Base-by-base conservation (phyloP, 2,888 invertebrate species). In the Ferrisia virgata region DNA sequence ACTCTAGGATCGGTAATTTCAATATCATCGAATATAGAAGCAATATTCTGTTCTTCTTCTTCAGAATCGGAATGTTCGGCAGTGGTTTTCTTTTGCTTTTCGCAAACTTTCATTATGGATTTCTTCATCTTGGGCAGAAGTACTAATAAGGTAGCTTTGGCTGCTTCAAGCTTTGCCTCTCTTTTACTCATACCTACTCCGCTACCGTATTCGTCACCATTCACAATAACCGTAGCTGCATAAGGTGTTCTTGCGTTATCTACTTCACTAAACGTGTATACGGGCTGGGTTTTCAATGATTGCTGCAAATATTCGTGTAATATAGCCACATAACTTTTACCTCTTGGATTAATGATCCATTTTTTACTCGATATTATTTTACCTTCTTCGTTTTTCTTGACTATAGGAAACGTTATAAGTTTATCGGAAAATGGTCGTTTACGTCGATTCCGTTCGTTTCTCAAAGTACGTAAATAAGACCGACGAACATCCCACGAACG, bases 221-320 rank as follows among this genome's bases (percentile, higher is more conserved):
- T 95, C 87, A 98, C 97, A 86, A 93, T 93, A 83, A 98, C 96
- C 2, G 96, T 96, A 13, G 98, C 98, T 84, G 96, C 94, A 90
- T 97, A 98, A 0, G 98, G 98, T 0, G 94, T 95, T 5, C 95
- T 93, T 1, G 97, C 95, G 90, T 97, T 97, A 89, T 96, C 96
- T 79, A 97, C 90, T 89, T 98, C 97, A 87, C 94, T 94, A 89
- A 97, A 98, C 88, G 94, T 93, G 89, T 98, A 98, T 0, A 94
- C 93, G 0, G 98, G 98, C 87, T 97, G 97, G 86, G 96, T 95
- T 89, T 96, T 95, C 85, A 98, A 90, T 3, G 97, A 97, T 88
- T 98, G 95, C 86, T 98, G 96, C 53, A 98, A 96, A 89, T 98
- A 99, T 89, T 99, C 99, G 89, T 99, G 99, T 87, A 99, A 91